Conservation (phyloP, 1,140 invertebrate species). For the Chelonus insularis region DNA sequence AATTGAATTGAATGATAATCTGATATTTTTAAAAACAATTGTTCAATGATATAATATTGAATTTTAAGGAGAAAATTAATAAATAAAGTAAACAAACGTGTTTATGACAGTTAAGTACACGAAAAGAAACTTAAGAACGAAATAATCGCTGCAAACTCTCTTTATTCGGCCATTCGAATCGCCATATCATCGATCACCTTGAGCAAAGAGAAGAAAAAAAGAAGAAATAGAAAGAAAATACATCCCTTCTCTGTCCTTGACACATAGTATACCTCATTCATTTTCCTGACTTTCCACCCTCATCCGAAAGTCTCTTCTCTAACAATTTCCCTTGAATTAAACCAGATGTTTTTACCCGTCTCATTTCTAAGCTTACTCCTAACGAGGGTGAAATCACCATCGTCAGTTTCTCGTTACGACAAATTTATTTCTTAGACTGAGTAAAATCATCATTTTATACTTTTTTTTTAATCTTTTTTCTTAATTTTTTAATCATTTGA, state of each 20-base stretch:
- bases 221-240: constrained; percentile 26
- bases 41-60: too few relatives aligned
- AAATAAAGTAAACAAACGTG: too few relatives aligned
- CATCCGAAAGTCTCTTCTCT: constrained; percentile 39
- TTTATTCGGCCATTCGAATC: constrained; percentile 31
- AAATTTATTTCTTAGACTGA: too few relatives aligned
- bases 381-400: constrained; percentile 13
- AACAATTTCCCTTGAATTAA: constrained; percentile 7
- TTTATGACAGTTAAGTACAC: too few relatives aligned
- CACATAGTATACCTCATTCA: constrained; percentile 43
- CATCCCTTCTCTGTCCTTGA: constrained; percentile 38
- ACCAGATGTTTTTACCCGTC: neutral
- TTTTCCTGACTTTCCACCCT: constrained; percentile 35
- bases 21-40: too few relatives aligned
- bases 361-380: neutral
- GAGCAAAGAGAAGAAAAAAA: neutral
- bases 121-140: neutral
- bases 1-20: too few relatives aligned
- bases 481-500: too few relatives aligned
- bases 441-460: too few relatives aligned
- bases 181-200: constrained; percentile 40
- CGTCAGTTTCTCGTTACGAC: constrained; percentile 4
- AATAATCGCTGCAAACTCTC: constrained; percentile 13
- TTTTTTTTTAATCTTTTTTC: too few relatives aligned
- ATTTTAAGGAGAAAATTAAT: too few relatives aligned